phyloP scores from a whole-genome alignment of 2,888 invertebrate genomes.

The Omphaloscelis lunosa region DNA sequence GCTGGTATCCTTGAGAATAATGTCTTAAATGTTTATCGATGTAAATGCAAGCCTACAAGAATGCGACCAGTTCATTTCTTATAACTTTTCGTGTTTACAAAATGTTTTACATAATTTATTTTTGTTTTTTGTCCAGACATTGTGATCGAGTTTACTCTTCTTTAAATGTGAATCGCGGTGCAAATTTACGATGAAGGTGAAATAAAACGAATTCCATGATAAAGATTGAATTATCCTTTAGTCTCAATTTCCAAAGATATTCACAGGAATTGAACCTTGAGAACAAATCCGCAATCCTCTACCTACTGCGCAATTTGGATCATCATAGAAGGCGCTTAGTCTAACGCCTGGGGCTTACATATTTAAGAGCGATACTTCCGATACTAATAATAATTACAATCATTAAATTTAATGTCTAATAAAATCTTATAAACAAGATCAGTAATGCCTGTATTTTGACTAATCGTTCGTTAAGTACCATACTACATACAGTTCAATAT shows the following conservation, averaged over 20 bases:
- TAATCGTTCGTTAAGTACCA: not conserved
- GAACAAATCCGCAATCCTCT: slow-evolving; percentile 18
- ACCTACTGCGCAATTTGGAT: slow-evolving; percentile 17
- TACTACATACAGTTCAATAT: too few relatives aligned
- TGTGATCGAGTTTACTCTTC: slow-evolving; percentile 25
- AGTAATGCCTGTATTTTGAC: not conserved
- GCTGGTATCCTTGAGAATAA: slow-evolving; percentile 49
- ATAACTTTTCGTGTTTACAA: slow-evolving; percentile 37
- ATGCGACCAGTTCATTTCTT: slow-evolving; percentile 49
- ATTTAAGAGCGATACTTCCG: slow-evolving; percentile 21
- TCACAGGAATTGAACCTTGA: slow-evolving; percentile 28
- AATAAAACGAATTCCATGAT: not conserved
- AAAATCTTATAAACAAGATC: not conserved
- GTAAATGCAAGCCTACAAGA: slow-evolving; percentile 23
- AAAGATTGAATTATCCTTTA: slow-evolving; percentile 4
- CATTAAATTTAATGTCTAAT: not conserved
- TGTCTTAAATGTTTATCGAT: slow-evolving; percentile 20
- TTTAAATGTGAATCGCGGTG: slow-evolving; percentile 7
- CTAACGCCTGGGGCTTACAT: slow-evolving; percentile 36
- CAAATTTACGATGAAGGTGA: not conserved
- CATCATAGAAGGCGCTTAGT: slow-evolving; percentile 11
- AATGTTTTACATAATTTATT: slow-evolving; percentile 44
- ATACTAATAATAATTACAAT: slow-evolving; percentile 2
- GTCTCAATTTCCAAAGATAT: not conserved
- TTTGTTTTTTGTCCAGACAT: slow-evolving; percentile 9